Evolutionary conservation across 2,888 invertebrate species (phyloP).

Genomic region (Drosophila ezoana): DNA sequence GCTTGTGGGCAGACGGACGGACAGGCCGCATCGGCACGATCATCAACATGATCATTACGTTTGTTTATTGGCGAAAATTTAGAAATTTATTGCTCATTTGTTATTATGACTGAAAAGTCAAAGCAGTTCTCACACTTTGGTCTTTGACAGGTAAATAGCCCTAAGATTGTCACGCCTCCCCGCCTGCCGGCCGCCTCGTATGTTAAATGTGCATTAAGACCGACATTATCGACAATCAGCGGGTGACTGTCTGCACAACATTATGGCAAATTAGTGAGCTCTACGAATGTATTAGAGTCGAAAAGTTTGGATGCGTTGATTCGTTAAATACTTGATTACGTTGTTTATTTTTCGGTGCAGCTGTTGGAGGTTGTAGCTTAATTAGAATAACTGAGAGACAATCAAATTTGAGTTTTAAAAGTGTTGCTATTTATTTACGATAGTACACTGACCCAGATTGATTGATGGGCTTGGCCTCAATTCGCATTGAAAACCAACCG

Average conservation of each 20-base stretch:
- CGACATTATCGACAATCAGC: conserved; percentile 72
- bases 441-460: conserved; percentile 19
- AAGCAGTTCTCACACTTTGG: conserved; percentile 73
- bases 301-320: conserved; percentile 29
- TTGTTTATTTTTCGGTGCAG: conserved; percentile 9
- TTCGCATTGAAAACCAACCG: conserved; percentile 19
- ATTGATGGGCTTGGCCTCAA: conserved; percentile 52
- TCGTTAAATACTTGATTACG: conserved; percentile 38
- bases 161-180: conserved; percentile 38
- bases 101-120: conserved; percentile 63
- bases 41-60: conserved; percentile 71
- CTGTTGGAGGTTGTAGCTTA: conserved; percentile 26
- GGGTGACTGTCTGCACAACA: conserved; percentile 51
- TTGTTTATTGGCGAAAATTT: conserved; percentile 80
- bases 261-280: conserved; percentile 59
- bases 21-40: conserved; percentile 33
- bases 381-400: conserved; percentile 39
- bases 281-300: conserved; percentile 7
- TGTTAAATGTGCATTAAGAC: conserved; percentile 69
- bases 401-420: conserved; percentile 8
- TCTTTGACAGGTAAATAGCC: conserved; percentile 64
- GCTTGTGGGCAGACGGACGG: neutral
- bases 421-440: conserved; percentile 33
- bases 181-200: conserved; percentile 12
- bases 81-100: conserved; percentile 78